Percentiles rank a stretch among this genome's conserved stretches.
Evolutionary conservation across 2,888 invertebrate species (phyloP).

Genomic region (Ectobius pallidus): DNA sequence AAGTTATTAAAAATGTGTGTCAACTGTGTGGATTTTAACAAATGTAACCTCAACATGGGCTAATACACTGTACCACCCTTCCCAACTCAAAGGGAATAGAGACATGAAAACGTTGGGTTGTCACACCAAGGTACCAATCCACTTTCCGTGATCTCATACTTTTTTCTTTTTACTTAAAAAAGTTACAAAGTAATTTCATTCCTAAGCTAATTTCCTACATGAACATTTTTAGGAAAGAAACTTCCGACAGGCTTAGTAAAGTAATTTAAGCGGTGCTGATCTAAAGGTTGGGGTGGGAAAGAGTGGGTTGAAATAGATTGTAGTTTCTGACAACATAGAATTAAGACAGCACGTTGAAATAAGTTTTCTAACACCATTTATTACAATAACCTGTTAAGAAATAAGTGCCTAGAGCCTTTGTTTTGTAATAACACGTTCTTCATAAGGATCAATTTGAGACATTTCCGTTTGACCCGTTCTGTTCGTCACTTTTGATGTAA

Average conservation of each 20-base stretch:
- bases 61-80: background rate
- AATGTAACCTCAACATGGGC: background rate
- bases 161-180: background rate
- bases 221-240: conserved; percentile 15
- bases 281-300: background rate
- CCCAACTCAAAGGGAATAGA: background rate
- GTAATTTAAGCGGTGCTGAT: background rate
- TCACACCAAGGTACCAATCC: conserved; percentile 7
- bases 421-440: background rate
- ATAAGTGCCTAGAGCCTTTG: background rate
- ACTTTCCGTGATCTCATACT: background rate
- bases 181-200: conserved; percentile 28
- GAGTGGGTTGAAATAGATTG: background rate
- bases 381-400: conserved; percentile 4
- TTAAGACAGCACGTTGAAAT: conserved; percentile 6
- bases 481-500: background rate
- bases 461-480: conserved; percentile 3
- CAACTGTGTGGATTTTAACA: background rate
- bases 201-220: conserved; percentile 28
- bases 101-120: background rate
- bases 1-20: no score
- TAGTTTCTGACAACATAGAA: conserved; percentile 13
- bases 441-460: background rate
- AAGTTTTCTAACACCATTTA: background rate
- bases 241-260: background rate